Evolutionary conservation across 2,113 vertebrate species (phyloP).

Genomic region (Ceyx margarethae): DNA sequence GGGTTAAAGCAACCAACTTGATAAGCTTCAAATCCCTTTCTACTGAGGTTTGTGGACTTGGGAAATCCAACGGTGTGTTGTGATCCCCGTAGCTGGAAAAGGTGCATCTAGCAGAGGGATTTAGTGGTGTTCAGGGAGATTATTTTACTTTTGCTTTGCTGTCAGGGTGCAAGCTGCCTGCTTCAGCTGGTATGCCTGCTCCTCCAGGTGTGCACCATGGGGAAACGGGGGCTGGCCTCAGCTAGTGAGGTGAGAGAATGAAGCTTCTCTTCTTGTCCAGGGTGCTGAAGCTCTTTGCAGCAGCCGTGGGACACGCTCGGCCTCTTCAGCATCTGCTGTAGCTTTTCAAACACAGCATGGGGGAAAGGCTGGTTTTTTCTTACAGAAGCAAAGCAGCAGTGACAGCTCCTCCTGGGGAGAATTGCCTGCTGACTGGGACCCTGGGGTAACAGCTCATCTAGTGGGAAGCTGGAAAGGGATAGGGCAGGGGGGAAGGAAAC

Average conservation of each 20-base stretch:
- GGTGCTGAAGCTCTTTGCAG: slow-evolving; percentile 41
- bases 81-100: neutral
- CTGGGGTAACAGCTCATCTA: neutral
- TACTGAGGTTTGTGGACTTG: neutral
- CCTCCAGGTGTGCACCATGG: accelerated
- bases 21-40: neutral
- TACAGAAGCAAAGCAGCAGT: neutral
- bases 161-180: neutral
- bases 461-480: neutral
- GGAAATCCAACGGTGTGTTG: neutral
- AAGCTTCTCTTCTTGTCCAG: slow-evolving; percentile 45
- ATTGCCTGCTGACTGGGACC: neutral
- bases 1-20: neutral
- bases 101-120: neutral
- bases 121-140: neutral
- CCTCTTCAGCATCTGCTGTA: neutral
- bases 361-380: neutral
- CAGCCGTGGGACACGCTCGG: accelerated
- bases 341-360: neutral
- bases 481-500: neutral
- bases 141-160: neutral
- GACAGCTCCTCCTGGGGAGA: neutral
- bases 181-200: neutral
- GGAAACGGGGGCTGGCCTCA: accelerated
- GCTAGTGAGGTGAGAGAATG: neutral